Conservation (phyloP, 2,797 vertebrate species). For the Silurus aristotelis region DNA sequence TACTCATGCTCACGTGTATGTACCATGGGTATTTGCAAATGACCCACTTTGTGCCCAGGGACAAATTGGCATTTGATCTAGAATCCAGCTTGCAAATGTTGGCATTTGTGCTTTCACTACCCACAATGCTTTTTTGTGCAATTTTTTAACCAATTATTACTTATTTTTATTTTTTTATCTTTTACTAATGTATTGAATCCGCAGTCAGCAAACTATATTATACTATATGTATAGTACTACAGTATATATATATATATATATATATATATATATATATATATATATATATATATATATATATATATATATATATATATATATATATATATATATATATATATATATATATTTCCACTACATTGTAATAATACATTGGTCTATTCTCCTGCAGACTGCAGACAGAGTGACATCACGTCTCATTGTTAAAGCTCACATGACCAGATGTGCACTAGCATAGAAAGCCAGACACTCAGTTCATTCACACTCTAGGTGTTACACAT, state of each 20-base stretch:
- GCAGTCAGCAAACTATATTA: not conserved
- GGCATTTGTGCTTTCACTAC: conserved; percentile 1
- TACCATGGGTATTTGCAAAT: conserved; percentile 3
- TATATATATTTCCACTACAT: not conserved
- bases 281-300: too few species aligned
- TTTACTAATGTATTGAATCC: not conserved
- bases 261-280: too few species aligned
- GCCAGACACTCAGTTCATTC: conserved; percentile 2
- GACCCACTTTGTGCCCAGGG: not conserved
- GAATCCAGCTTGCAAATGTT: conserved; percentile 29
- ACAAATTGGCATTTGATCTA: conserved; percentile 19
- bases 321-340: too few species aligned
- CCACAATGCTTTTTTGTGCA: conserved; percentile 10
- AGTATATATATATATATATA: too few species aligned
- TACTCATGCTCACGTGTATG: not conserved
- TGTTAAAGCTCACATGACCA: conserved; percentile 29
- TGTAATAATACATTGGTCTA: conserved; percentile 6
- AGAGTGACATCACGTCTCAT: not conserved
- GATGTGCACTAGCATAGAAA: conserved; percentile 29
- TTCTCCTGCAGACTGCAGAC: conserved; percentile 9
- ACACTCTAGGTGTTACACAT: conserved; percentile 30
- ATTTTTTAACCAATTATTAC: too few species aligned
- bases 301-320: too few species aligned
- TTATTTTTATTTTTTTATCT: not conserved
- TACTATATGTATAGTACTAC: too few species aligned